These are phyloP conservation scores for Atlantisia rogersi DNA, from an alignment of 2,113 vertebrate species.

Conservation along the genomic window DNA sequence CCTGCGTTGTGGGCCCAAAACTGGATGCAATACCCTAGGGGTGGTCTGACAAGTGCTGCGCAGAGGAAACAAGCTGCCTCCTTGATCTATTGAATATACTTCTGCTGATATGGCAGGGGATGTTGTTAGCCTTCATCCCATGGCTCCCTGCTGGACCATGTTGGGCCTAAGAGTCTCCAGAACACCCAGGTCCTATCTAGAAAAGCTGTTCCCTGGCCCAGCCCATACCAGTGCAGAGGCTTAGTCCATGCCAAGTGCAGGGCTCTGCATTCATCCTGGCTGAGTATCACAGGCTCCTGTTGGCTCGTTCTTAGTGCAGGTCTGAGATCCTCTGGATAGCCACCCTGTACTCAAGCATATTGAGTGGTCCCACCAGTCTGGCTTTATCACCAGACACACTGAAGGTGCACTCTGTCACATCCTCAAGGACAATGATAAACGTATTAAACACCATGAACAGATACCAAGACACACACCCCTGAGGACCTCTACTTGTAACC, in stretches of 20 bases:
- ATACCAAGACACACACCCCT: neutral
- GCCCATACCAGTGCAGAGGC: neutral
- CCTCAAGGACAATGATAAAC: neutral
- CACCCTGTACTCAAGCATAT: neutral
- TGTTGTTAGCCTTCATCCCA: neutral
- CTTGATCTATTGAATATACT: neutral
- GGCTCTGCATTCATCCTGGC: neutral
- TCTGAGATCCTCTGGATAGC: neutral
- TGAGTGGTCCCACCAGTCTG: neutral
- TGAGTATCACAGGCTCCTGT: neutral
- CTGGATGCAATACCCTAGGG: neutral
- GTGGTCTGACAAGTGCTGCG: neutral
- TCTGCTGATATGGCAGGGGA: neutral
- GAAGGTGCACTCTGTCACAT: rapidly evolving
- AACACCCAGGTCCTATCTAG: neutral
- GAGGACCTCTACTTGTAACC: neutral
- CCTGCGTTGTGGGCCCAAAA: neutral
- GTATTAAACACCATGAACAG: neutral
- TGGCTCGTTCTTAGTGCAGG: neutral
- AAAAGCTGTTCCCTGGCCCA: neutral
- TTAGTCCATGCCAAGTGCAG: neutral
- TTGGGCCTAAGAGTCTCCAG: neutral
- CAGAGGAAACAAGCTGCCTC: neutral
- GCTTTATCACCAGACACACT: neutral
- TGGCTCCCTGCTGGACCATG: neutral